These are phyloP conservation scores for Halictus quadricinctus DNA, from an alignment of 2,888 invertebrate species.

Conservation along the genomic window DNA sequence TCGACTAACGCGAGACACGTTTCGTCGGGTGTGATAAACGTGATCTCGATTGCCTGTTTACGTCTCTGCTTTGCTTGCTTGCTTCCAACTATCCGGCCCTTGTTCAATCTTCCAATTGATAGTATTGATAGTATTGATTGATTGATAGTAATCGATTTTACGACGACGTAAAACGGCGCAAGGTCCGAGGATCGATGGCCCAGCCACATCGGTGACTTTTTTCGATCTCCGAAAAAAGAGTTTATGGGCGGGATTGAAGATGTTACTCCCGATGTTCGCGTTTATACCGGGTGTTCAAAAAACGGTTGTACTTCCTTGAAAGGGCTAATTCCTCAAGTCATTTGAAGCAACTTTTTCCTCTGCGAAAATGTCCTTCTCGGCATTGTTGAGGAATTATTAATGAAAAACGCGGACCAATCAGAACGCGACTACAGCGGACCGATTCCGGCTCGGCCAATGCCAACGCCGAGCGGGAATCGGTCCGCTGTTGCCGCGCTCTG, in stretches of 20 bases:
- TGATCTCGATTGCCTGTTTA: neutral
- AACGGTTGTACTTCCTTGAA: too few relatives aligned
- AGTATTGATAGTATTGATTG: too few relatives aligned
- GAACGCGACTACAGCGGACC: too few relatives aligned
- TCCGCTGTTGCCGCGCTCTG: too few relatives aligned
- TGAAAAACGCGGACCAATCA: too few relatives aligned
- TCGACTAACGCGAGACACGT: constrained; percentile 3
- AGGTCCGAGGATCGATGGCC: neutral
- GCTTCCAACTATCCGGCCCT: neutral
- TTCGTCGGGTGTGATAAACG: neutral
- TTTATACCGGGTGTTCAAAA: neutral
- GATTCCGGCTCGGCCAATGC: too few relatives aligned
- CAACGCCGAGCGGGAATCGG: too few relatives aligned
- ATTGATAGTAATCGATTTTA: too few relatives aligned
- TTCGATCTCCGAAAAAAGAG: neutral
- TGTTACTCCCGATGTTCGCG: neutral
- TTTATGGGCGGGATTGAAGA: neutral
- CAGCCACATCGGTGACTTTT: neutral
- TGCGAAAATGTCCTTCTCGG: too few relatives aligned
- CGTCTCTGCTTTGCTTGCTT: neutral
- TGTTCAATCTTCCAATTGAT: constrained; percentile 8
- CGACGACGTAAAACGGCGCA: neutral
- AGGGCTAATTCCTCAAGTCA: too few relatives aligned
- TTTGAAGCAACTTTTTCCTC: too few relatives aligned
- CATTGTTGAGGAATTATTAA: too few relatives aligned